Evolutionary conservation across 2,113 vertebrate species (phyloP).

Genomic region (Abramis brama): DNA sequence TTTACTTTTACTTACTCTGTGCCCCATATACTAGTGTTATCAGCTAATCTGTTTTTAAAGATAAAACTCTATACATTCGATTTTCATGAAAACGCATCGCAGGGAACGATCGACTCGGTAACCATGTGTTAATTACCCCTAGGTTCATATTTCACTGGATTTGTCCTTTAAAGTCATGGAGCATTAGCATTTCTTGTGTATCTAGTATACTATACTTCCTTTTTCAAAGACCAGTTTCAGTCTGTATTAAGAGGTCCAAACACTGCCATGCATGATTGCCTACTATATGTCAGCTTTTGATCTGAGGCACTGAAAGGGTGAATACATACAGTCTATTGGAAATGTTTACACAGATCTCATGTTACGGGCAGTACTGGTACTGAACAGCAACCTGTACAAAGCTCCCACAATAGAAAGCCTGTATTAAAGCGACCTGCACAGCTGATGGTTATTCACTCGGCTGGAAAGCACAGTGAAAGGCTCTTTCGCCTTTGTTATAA

Average conservation of each 20-base stretch:
- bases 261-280: constrained; percentile 3
- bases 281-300: constrained; percentile 39
- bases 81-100: no score
- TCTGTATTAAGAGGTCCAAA: not conserved
- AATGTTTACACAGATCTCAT: constrained; percentile 51
- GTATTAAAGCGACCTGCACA: constrained; percentile 34
- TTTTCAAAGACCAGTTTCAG: not conserved
- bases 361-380: constrained; percentile 36
- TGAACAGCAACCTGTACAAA: constrained; percentile 46
- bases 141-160: no score
- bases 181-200: not conserved
- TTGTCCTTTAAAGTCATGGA: no score
- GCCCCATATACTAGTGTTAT: no score
- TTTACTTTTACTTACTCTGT: no score
- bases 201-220: not conserved
- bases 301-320: constrained; percentile 22
- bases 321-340: constrained; percentile 32
- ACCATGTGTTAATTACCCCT: no score
- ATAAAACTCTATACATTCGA: no score
- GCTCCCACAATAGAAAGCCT: constrained; percentile 30
- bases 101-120: no score
- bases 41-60: no score
- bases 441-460: constrained; percentile 39
- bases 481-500: constrained; percentile 48
- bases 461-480: not conserved